A percentile compares a stretch with the other conserved stretches of the same genome.
phyloP scores from a whole-genome alignment of 2,113 vertebrate genomes.

The Delphinapterus leucas region DNA sequence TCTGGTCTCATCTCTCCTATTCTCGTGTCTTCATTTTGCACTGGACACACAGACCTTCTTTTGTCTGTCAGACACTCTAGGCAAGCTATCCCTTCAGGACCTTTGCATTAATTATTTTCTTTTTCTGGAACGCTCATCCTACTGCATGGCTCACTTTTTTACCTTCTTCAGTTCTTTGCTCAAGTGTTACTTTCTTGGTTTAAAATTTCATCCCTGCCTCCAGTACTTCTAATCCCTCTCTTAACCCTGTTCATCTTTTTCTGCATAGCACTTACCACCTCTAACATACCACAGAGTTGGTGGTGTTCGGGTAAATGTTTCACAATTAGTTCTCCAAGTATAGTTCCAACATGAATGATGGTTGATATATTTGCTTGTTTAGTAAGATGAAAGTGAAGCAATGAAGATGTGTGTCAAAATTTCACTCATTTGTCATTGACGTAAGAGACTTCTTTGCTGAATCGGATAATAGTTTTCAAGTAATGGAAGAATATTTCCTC shows the following conservation, averaged over 20 bases:
- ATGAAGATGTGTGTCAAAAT: not conserved
- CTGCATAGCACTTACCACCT: not conserved
- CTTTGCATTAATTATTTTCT: not conserved
- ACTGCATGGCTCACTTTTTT: not conserved
- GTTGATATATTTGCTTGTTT: not conserved
- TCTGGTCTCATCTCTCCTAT: not conserved
- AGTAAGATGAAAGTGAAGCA: not conserved
- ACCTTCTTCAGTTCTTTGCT: not conserved
- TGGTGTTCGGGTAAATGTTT: not conserved
- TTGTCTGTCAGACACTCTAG: not conserved
- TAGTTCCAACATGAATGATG: not conserved
- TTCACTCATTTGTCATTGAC: not conserved
- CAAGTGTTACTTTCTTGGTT: not conserved
- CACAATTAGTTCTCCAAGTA: not conserved
- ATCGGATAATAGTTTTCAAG: not conserved
- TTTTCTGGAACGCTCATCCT: slow-evolving; percentile 1
- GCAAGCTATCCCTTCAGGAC: not conserved
- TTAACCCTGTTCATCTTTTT: not conserved
- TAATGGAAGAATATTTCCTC: not conserved
- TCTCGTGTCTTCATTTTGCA: not conserved
- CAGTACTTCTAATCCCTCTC: not conserved
- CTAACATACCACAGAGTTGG: not conserved
- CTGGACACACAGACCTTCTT: not conserved
- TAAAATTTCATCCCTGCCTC: not conserved
- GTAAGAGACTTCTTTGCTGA: not conserved